These are phyloP conservation scores for Schlechtendalia chinensis DNA, from an alignment of 1,140 invertebrate genomes.

Conservation along the genomic window DNA sequence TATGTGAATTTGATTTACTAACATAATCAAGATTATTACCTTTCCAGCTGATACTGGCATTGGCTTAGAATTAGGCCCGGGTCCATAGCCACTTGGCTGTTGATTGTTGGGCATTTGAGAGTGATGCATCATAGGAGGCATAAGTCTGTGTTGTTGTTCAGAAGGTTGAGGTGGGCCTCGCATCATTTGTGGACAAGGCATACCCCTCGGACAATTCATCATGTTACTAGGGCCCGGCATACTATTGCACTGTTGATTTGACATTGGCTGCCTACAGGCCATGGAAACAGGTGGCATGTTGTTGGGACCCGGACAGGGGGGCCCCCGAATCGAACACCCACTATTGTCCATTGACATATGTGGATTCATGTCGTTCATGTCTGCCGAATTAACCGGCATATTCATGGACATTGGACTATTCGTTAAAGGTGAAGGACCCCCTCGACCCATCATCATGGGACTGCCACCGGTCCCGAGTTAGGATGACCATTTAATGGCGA, in stretches of 20 bases:
- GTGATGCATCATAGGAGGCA: slow-evolving; percentile 54
- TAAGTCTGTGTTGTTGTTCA: slow-evolving; percentile 54
- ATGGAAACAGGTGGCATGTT: slow-evolving; percentile 45
- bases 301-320: slow-evolving; percentile 52
- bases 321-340: slow-evolving; percentile 53
- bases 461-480: slow-evolving; percentile 41
- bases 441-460: slow-evolving; percentile 46
- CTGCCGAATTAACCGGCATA: slow-evolving; percentile 38
- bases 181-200: slow-evolving; percentile 46
- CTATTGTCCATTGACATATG: slow-evolving; percentile 45
- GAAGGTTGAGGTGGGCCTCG: slow-evolving; percentile 36
- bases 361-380: slow-evolving; percentile 38
- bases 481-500: slow-evolving; percentile 54
- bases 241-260: slow-evolving; percentile 49
- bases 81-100: slow-evolving; percentile 51
- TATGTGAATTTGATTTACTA: background rate
- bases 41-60: slow-evolving; percentile 88
- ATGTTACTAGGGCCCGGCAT: slow-evolving; percentile 44
- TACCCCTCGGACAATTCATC: slow-evolving; percentile 47
- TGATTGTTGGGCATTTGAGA: slow-evolving; percentile 51
- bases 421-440: slow-evolving; percentile 46
- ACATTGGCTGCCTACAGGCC: slow-evolving; percentile 44
- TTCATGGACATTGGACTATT: slow-evolving; percentile 49
- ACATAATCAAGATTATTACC: slow-evolving; percentile 58
- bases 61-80: slow-evolving; percentile 61